These are phyloP conservation scores for Escarpia spicata DNA, from an alignment of 2,888 invertebrate species.

Conservation along the genomic window DNA sequence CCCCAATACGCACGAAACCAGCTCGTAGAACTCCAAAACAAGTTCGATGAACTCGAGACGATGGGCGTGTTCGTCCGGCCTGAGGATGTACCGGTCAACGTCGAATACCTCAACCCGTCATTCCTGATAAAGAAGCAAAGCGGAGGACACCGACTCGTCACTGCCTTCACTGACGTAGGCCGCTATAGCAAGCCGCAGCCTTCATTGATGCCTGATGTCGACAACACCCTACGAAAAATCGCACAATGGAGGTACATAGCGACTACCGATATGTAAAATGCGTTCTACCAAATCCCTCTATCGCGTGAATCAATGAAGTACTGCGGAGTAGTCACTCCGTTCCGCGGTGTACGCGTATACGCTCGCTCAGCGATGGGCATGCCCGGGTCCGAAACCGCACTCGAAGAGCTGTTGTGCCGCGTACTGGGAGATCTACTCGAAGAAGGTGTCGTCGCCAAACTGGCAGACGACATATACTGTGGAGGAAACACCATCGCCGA, in stretches of 20 bases:
- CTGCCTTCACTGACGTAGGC: slow-evolving; percentile 30
- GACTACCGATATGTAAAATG: slow-evolving; percentile 32
- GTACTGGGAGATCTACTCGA: too few relatives aligned
- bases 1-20: slow-evolving; percentile 42
- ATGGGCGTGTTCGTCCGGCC: slow-evolving; percentile 40
- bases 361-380: too few relatives aligned
- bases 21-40: slow-evolving; percentile 40
- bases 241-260: slow-evolving; percentile 38
- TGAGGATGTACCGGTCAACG: slow-evolving; percentile 37
- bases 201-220: not conserved
- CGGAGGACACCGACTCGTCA: slow-evolving; percentile 43
- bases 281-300: slow-evolving; percentile 25
- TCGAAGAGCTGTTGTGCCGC: too few relatives aligned
- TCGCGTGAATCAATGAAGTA: not conserved
- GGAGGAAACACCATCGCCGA: too few relatives aligned
- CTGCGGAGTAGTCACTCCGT: too few relatives aligned
- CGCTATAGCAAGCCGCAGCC: too few relatives aligned
- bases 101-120: slow-evolving; percentile 46
- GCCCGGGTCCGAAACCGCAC: too few relatives aligned
- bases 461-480: too few relatives aligned
- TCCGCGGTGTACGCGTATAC: too few relatives aligned
- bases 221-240: not conserved
- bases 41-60: slow-evolving; percentile 44
- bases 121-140: slow-evolving; percentile 44
- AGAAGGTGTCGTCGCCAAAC: too few relatives aligned